These are phyloP conservation scores for Coptodon bakossiorum DNA, from an alignment of 2,113 vertebrate species.

Conservation along the genomic window DNA sequence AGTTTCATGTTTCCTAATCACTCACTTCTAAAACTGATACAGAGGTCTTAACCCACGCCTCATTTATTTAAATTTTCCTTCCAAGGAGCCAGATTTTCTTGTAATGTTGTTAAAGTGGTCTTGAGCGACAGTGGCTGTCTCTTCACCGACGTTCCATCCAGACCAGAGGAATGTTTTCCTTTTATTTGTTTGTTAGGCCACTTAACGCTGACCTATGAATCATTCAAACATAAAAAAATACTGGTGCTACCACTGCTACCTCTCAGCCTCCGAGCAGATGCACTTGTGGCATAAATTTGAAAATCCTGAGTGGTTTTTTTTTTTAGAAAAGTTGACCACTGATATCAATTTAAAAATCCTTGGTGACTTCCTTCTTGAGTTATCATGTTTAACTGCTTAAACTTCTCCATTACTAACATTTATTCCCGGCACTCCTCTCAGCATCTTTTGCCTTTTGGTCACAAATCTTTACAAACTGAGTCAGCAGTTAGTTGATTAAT, in stretches of 20 bases:
- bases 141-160: background rate
- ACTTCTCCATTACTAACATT: background rate
- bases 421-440: background rate
- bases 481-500: background rate
- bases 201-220: background rate
- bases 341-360: background rate
- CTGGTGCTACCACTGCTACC: background rate
- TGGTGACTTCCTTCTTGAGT: background rate
- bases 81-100: background rate
- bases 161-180: background rate
- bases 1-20: background rate
- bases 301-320: background rate
- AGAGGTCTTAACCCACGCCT: background rate
- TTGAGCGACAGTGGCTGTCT: background rate
- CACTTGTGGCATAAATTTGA: background rate
- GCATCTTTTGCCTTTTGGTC: background rate
- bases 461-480: background rate
- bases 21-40: background rate
- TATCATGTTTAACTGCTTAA: background rate
- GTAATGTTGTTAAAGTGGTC: background rate
- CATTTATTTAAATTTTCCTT: accelerated
- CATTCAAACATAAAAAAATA: background rate
- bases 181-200: background rate
- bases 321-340: background rate
- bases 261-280: background rate